These are phyloP conservation scores for Philhelius pedissequus DNA, from an alignment of 2,888 invertebrate species.

Conservation along the genomic window DNA sequence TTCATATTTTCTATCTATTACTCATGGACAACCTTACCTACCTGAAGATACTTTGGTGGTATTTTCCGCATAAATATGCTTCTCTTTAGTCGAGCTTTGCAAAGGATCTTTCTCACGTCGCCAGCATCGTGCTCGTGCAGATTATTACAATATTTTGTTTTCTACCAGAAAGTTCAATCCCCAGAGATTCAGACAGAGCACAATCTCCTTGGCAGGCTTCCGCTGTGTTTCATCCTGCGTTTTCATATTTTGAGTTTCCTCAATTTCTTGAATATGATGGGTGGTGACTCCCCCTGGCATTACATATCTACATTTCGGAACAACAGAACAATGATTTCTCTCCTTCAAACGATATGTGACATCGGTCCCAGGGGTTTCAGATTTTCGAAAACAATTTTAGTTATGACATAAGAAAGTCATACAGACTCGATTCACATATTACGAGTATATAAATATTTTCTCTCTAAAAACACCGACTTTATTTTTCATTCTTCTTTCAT, in stretches of 20 bases:
- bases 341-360: constrained; percentile 38
- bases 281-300: neutral
- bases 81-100: constrained; percentile 40
- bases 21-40: constrained; percentile 37
- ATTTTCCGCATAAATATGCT: constrained; percentile 46
- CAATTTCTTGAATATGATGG: neutral
- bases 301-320: neutral
- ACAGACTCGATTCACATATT: neutral
- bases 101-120: constrained; percentile 35
- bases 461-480: neutral
- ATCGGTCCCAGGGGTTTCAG: constrained; percentile 21
- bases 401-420: constrained; percentile 20
- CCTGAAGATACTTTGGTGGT: constrained; percentile 33
- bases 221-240: constrained; percentile 21
- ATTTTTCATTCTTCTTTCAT: neutral
- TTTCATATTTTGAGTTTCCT: constrained; percentile 15
- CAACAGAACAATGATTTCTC: constrained; percentile 25
- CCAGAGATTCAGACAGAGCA: constrained; percentile 30
- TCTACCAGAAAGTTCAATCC: constrained; percentile 19
- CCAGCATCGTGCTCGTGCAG: neutral
- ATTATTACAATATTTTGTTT: constrained; percentile 52
- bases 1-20: constrained; percentile 25
- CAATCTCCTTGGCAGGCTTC: constrained; percentile 31
- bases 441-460: neutral
- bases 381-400: constrained; percentile 29